phyloP scores from a whole-genome alignment of 2,797 vertebrate species.

The Gila robusta region DNA sequence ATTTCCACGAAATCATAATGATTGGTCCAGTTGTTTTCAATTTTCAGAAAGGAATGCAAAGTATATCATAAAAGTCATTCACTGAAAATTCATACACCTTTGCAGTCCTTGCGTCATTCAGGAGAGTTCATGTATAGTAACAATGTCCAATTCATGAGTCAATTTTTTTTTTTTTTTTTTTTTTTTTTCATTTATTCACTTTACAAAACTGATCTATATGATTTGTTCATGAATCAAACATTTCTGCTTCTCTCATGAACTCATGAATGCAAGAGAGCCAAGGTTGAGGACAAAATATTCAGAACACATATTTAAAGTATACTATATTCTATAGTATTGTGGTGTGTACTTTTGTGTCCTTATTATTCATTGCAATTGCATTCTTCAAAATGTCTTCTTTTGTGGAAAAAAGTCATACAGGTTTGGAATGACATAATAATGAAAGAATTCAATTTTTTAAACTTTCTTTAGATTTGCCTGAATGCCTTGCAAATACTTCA shows the following conservation, averaged over 20 bases:
- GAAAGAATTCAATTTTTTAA: background rate
- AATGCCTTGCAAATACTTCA: background rate
- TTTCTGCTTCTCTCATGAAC: background rate
- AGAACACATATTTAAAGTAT: background rate
- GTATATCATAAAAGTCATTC: background rate
- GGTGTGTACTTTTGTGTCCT: too few relatives aligned
- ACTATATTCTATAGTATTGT: background rate
- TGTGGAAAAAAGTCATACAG: background rate
- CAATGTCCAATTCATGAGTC: background rate
- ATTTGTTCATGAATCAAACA: background rate
- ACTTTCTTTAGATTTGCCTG: background rate
- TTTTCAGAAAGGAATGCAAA: background rate
- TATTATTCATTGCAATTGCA: too few relatives aligned
- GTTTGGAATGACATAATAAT: background rate
- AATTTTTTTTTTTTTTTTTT: background rate
- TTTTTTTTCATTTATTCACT: background rate
- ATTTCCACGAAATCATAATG: background rate
- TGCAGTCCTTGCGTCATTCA: background rate
- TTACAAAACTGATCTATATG: slow-evolving; percentile 7
- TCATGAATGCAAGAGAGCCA: background rate
- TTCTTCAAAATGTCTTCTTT: too few relatives aligned
- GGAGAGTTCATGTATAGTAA: background rate
- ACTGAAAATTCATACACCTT: background rate
- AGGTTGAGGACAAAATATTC: background rate
- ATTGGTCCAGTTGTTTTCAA: background rate